These are phyloP conservation scores for Entomobrya multifasciata DNA, from an alignment of 2,888 invertebrate genomes.

Conservation along the genomic window DNA sequence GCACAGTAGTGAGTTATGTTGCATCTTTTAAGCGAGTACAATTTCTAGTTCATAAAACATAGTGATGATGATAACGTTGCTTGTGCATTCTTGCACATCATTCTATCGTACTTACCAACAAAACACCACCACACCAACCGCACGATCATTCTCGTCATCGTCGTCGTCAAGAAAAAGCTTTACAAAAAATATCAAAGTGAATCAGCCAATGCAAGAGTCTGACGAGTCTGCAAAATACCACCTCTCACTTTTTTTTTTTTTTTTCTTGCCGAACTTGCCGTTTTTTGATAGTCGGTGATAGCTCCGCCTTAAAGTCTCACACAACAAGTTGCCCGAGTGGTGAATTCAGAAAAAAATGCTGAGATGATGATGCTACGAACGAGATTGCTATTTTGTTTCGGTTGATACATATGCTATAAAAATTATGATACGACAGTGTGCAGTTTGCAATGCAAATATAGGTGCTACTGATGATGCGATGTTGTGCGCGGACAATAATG, in stretches of 20 bases:
- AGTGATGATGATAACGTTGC: no score
- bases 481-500: no score
- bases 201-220: slow-evolving; percentile 62
- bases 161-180: slow-evolving; percentile 31
- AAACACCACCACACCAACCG: no score
- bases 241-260: slow-evolving; percentile 63
- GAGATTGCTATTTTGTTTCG: not conserved
- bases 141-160: not conserved
- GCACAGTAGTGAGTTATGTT: no score
- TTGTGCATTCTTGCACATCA: slow-evolving; percentile 46
- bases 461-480: no score
- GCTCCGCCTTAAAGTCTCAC: slow-evolving; percentile 62
- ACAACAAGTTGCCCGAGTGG: not conserved
- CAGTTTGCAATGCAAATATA: no score
- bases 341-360: no score
- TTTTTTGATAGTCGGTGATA: slow-evolving; percentile 71
- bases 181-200: slow-evolving; percentile 54
- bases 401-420: no score
- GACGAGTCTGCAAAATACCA: slow-evolving; percentile 65
- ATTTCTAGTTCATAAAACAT: no score
- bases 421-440: no score
- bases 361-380: no score
- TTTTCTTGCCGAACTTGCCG: slow-evolving; percentile 64
- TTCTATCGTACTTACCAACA: not conserved
- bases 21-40: no score